A percentile compares a stretch with the other conserved stretches of the same genome.
These are phyloP conservation scores for Hypsibius dujardini DNA, from an alignment of 1,140 invertebrate genomes.

Conservation along the genomic window DNA sequence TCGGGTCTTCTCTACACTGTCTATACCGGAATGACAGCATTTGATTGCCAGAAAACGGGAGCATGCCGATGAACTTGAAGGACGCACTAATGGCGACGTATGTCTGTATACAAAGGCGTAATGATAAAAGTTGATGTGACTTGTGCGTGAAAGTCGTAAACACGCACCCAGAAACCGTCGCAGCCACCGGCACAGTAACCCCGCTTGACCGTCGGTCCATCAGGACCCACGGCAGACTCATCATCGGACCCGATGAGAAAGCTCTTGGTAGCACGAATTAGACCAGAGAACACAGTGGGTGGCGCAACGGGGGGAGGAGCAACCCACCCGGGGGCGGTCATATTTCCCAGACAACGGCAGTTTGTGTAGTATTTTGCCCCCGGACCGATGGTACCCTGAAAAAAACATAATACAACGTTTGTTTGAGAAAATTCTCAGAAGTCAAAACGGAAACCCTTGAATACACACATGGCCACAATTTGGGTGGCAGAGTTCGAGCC, in stretches of 20 bases:
- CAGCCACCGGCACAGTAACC: background rate
- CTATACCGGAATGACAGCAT: constrained; percentile 11
- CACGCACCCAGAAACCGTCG: background rate
- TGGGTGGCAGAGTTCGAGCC: no score
- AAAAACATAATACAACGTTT: no score
- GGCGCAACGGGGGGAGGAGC: background rate
- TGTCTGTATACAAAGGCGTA: no score
- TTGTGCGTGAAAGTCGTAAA: no score
- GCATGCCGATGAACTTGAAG: constrained; percentile 8
- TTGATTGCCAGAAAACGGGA: background rate
- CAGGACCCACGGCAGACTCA: background rate
- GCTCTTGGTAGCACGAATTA: no score
- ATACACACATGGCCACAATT: no score
- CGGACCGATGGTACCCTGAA: background rate
- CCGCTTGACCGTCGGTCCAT: background rate
- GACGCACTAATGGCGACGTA: constrained; percentile 2
- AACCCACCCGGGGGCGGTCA: background rate
- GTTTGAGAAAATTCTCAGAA: no score
- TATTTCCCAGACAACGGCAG: background rate
- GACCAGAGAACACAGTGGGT: no score
- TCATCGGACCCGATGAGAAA: no score
- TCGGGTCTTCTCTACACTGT: background rate
- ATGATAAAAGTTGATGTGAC: no score
- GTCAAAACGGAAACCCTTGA: no score
- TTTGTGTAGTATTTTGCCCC: background rate